phyloP scores from a whole-genome alignment of 2,113 vertebrate species.

The Podarcis raffonei region DNA sequence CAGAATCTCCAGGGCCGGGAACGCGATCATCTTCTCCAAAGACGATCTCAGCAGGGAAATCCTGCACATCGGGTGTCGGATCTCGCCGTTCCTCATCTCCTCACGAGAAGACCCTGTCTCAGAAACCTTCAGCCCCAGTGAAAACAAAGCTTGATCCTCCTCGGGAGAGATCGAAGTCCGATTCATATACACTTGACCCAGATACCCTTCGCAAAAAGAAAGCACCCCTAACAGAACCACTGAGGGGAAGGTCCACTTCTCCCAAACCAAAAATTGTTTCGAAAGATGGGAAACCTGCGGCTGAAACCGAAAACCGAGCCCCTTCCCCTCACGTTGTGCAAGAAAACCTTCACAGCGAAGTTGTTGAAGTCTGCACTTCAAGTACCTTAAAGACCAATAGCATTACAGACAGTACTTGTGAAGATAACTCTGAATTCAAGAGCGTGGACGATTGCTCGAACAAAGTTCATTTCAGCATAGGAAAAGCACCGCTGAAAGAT shows the following conservation, averaged over 20 bases:
- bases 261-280: slow-evolving; percentile 90
- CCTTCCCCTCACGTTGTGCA: slow-evolving; percentile 96
- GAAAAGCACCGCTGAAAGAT: slow-evolving; percentile 95
- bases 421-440: slow-evolving; percentile 84
- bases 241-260: slow-evolving; percentile 94
- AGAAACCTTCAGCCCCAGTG: slow-evolving; percentile 85
- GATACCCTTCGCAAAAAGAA: slow-evolving; percentile 97
- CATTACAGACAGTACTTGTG: slow-evolving; percentile 82
- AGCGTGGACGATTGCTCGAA: slow-evolving; percentile 85
- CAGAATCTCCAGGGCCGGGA: slow-evolving; percentile 92
- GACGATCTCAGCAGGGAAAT: slow-evolving; percentile 81
- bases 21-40: slow-evolving; percentile 93
- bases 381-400: slow-evolving; percentile 89
- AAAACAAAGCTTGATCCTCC: slow-evolving; percentile 94
- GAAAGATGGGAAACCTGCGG: slow-evolving; percentile 85
- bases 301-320: slow-evolving; percentile 87
- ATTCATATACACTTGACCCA: slow-evolving; percentile 96
- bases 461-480: slow-evolving; percentile 98
- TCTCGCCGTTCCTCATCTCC: slow-evolving; percentile 88
- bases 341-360: slow-evolving; percentile 97
- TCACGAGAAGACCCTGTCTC: slow-evolving; percentile 88
- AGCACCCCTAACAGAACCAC: slow-evolving; percentile 90
- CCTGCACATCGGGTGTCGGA: slow-evolving; percentile 83
- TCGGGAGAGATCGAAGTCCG: slow-evolving; percentile 95
- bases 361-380: slow-evolving; percentile 97